These are phyloP conservation scores for Hyposmocoma kahamanoa DNA, from an alignment of 1,140 invertebrate genomes.

Conservation along the genomic window DNA sequence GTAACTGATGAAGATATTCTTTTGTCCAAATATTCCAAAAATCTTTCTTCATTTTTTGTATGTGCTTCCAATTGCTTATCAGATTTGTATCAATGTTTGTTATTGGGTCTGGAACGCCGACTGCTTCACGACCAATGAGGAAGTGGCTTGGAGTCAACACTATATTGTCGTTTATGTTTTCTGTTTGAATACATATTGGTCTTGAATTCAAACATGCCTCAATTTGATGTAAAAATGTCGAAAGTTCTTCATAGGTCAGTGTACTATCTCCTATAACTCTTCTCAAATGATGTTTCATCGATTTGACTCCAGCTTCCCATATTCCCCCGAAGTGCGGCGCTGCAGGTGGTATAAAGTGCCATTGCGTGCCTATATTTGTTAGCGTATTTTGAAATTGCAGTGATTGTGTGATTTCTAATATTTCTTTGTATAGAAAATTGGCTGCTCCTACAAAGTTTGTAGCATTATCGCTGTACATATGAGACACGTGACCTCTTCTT, in stretches of 20 bases:
- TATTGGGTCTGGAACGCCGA: background rate
- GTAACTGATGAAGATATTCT: slow-evolving; percentile 26
- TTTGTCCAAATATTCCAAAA: slow-evolving; percentile 30
- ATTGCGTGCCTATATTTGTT: slow-evolving; percentile 11
- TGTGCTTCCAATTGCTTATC: background rate
- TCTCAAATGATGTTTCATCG: slow-evolving; percentile 7
- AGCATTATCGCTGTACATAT: background rate
- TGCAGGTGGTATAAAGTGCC: slow-evolving; percentile 24
- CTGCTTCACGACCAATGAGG: slow-evolving; percentile 1
- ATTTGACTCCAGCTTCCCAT: slow-evolving; percentile 13
- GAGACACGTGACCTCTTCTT: background rate
- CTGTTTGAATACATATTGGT: background rate
- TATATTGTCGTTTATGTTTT: background rate
- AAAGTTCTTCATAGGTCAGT: slow-evolving; percentile 19
- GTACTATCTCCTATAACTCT: slow-evolving; percentile 15
- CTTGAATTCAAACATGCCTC: slow-evolving; percentile 11
- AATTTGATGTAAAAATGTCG: slow-evolving; percentile 17
- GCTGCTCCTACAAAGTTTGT: background rate
- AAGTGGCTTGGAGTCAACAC: slow-evolving; percentile 8
- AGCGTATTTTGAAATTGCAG: background rate
- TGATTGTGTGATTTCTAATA: background rate
- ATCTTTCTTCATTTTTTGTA: slow-evolving; percentile 7
- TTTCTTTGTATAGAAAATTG: background rate
- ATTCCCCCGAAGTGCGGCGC: slow-evolving; percentile 20
- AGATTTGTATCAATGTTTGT: background rate